Conservation (phyloP, 1,140 invertebrate species). For the Ceratosolen solmsi region DNA sequence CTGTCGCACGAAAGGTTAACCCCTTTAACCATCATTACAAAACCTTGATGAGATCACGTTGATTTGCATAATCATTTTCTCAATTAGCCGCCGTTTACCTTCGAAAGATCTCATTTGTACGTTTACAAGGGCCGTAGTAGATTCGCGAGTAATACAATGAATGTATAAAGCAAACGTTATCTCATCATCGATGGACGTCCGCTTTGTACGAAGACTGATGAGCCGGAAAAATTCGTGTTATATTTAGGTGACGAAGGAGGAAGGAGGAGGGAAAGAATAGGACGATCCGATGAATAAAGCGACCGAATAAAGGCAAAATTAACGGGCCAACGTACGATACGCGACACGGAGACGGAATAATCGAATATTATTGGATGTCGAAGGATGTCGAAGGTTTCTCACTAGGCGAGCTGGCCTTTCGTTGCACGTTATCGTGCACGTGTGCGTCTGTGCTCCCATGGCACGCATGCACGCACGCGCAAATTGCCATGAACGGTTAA, state of each 20-base stretch:
- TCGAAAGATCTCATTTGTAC: conserved; percentile 15
- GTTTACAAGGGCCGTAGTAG: conserved; percentile 17
- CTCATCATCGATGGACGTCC: conserved; percentile 57
- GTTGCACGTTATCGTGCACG: neutral
- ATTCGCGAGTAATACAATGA: neutral
- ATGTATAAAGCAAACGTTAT: conserved; percentile 39
- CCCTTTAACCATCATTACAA: conserved; percentile 36
- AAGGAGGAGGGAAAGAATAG: conserved; percentile 2
- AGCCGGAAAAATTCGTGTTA: conserved; percentile 51
- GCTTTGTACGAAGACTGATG: conserved; percentile 61
- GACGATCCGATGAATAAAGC: too few species aligned
- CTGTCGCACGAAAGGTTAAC: conserved; percentile 22
- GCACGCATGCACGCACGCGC: neutral
- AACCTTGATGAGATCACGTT: conserved; percentile 49
- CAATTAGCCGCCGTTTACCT: neutral
- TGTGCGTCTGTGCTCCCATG: neutral
- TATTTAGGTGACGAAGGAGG: conserved; percentile 18
- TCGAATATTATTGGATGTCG: neutral
- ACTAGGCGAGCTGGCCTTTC: neutral
- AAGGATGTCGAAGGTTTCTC: conserved; percentile 35
- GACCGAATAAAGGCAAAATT: neutral
- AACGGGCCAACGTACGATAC: neutral
- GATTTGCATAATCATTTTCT: conserved; percentile 8
- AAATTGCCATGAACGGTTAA: neutral
- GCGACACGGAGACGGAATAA: neutral